Base-by-base conservation (phyloP, 2,888 invertebrate species). In the Apeira syringaria region DNA sequence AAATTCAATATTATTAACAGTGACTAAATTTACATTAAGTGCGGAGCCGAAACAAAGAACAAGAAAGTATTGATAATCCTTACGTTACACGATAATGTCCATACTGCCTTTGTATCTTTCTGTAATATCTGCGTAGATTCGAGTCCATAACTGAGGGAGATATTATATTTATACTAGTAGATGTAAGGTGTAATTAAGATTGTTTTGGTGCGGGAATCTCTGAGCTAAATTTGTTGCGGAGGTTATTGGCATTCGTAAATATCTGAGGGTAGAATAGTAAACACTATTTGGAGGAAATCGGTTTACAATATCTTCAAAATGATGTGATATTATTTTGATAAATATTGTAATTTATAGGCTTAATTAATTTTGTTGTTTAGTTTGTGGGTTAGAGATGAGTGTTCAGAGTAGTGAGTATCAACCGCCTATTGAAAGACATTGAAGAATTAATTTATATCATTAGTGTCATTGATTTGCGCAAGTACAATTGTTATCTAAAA, bases 121-220 rank as follows among this genome's bases (percentile, higher is more conserved):
- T 4, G 2, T 2, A 6, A 18, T 25, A 22, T 7, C 18, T 28
- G 31, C 22, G 8, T 29, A 38, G 35, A 13, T 26, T 22, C 15
- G 39, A 32, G 30, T 40, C 45, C 45, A 45, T 39, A 45, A 31
- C 45, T 35, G 31, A 15, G 31, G 36, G 33, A 17, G 35, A 35
- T 46, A 35, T 46, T 40, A 40, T 39, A 45, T 45, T 27, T 36
- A 27, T 39, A 40, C 24, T 10, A 22, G 32, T 33, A 44, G 29
- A 38, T 28, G 30, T 38, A 39, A 35, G 30, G 45, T 35, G 45
- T 40, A 46, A 46, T 46, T 46, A 46, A 46, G 45, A 40, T 35
- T 46, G 45, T 46, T 46, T 46, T 39, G 34, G 30, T 28, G 35
- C 20, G 39, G 3, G 26, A 40, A 27, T 31, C 20, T 39, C 31